Percentiles rank a stretch among this genome's conserved stretches.
phyloP scores from a whole-genome alignment of 2,888 invertebrate species.

The Cosmia trapezina region DNA sequence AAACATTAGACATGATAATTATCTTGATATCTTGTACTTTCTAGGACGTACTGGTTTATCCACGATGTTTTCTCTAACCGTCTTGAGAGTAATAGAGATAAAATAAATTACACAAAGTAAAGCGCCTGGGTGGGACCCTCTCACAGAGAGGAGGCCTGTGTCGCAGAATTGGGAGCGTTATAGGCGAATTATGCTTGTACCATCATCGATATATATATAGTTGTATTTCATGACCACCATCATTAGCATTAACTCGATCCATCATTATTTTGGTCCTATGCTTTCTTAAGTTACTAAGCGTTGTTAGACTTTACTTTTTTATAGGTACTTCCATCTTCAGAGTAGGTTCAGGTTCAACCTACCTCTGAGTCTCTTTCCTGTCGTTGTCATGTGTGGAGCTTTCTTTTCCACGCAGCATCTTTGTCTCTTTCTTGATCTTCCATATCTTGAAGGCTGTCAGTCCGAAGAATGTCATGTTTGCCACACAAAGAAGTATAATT shows the following conservation, averaged over 20 bases:
- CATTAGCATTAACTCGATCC: background rate
- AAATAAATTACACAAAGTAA: no score
- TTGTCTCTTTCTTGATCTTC: constrained; percentile 81
- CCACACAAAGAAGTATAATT: constrained; percentile 79
- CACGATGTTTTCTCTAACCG: background rate
- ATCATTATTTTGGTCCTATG: background rate
- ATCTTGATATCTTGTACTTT: background rate
- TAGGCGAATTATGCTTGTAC: background rate
- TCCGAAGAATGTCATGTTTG: constrained; percentile 82
- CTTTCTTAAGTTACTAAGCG: background rate
- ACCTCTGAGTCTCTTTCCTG: constrained; percentile 84
- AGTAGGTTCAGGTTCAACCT: constrained; percentile 14
- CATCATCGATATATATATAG: no score
- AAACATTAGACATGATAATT: background rate
- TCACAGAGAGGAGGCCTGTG: background rate
- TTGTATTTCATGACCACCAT: no score
- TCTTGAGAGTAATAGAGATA: background rate
- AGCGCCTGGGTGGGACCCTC: no score
- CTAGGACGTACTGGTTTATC: background rate
- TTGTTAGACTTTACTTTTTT: background rate
- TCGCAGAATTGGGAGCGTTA: background rate
- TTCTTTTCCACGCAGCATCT: constrained; percentile 80
- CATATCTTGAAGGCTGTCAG: constrained; percentile 83
- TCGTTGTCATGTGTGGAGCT: constrained; percentile 81
- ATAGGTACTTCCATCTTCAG: background rate